A percentile compares a stretch with the other conserved stretches of the same genome.
Evolutionary conservation across 1,140 invertebrate genomes (phyloP).

Genomic region (Portunus trituberculatus): DNA sequence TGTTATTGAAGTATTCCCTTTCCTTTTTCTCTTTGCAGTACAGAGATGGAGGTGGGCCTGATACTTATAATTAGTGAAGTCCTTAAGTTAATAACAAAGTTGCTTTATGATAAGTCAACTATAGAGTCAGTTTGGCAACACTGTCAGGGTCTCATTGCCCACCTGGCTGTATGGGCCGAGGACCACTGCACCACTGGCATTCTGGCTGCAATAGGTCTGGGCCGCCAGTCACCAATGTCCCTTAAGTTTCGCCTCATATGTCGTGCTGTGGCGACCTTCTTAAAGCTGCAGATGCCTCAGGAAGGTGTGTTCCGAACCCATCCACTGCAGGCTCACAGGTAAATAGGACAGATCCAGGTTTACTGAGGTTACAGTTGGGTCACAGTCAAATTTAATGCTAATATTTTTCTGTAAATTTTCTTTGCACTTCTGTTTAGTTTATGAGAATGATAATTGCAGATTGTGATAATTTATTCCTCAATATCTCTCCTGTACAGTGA

Average conservation of each 20-base stretch:
- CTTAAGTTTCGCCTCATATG: slow-evolving; percentile 62
- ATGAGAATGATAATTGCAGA: not conserved
- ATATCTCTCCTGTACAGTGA: slow-evolving; percentile 41
- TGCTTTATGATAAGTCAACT: slow-evolving; percentile 77
- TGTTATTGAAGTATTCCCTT: not conserved
- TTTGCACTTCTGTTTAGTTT: not conserved
- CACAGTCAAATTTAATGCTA: not conserved
- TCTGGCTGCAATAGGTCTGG: slow-evolving; percentile 85
- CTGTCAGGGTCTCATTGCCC: slow-evolving; percentile 81
- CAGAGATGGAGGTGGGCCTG: slow-evolving; percentile 84
- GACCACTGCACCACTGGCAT: slow-evolving; percentile 84
- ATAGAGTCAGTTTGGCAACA: slow-evolving; percentile 81
- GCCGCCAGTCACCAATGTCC: slow-evolving; percentile 84
- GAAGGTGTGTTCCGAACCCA: slow-evolving; percentile 65
- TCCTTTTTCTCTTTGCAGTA: slow-evolving; percentile 80
- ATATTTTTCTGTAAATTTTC: not conserved
- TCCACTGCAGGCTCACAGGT: slow-evolving; percentile 66
- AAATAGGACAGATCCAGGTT: not conserved
- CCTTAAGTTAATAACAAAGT: slow-evolving; percentile 81
- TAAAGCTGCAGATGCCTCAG: slow-evolving; percentile 66
- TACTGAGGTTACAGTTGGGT: no score
- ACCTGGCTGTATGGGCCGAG: slow-evolving; percentile 83
- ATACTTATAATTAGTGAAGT: slow-evolving; percentile 84
- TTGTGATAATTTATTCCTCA: not conserved
- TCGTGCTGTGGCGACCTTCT: slow-evolving; percentile 59